phyloP scores from a whole-genome alignment of 2,888 invertebrate species.

The Cremastinae sp. region DNA sequence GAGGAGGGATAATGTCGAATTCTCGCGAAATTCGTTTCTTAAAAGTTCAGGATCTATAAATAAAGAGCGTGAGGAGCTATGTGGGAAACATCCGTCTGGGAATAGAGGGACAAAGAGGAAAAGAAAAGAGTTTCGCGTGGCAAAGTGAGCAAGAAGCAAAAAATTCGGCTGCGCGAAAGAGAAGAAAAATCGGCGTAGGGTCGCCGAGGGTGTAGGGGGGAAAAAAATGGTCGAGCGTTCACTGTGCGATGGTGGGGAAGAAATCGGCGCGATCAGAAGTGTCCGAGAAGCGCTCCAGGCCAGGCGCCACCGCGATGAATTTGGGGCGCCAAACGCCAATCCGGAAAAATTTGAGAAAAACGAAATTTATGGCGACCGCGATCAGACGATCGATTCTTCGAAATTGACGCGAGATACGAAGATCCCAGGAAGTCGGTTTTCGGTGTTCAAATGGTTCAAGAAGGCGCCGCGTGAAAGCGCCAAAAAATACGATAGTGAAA shows the following conservation, averaged over 20 bases:
- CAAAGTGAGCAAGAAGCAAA: background rate
- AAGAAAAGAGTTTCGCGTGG: background rate
- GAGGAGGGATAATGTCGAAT: slow-evolving; percentile 26
- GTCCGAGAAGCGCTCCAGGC: slow-evolving; percentile 21
- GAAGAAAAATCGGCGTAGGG: slow-evolving; percentile 21
- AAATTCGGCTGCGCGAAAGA: background rate
- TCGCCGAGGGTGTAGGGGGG: slow-evolving; percentile 10
- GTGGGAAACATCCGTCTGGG: slow-evolving; percentile 37
- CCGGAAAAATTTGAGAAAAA: background rate
- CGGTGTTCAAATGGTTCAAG: slow-evolving; percentile 88
- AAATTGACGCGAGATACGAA: slow-evolving; percentile 8
- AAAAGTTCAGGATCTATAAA: slow-evolving; percentile 68
- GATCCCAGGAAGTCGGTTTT: slow-evolving; percentile 79
- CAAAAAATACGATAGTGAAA: slow-evolving; percentile 50
- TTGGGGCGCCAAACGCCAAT: slow-evolving; percentile 1
- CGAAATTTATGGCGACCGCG: background rate
- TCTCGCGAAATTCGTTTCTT: slow-evolving; percentile 64
- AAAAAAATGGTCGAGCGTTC: slow-evolving; percentile 62
- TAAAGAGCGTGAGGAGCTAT: slow-evolving; percentile 68
- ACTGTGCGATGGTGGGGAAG: slow-evolving; percentile 56
- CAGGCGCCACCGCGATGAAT: slow-evolving; percentile 34
- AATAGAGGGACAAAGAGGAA: slow-evolving; percentile 2
- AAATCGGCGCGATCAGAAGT: slow-evolving; percentile 33
- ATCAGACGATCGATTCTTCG: background rate
- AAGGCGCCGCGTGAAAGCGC: slow-evolving; percentile 79